Evolutionary conservation across 2,797 vertebrate genomes (phyloP), one percentile per base, ranked within the genome.

Genomic region (Chelmon rostratus): DNA sequence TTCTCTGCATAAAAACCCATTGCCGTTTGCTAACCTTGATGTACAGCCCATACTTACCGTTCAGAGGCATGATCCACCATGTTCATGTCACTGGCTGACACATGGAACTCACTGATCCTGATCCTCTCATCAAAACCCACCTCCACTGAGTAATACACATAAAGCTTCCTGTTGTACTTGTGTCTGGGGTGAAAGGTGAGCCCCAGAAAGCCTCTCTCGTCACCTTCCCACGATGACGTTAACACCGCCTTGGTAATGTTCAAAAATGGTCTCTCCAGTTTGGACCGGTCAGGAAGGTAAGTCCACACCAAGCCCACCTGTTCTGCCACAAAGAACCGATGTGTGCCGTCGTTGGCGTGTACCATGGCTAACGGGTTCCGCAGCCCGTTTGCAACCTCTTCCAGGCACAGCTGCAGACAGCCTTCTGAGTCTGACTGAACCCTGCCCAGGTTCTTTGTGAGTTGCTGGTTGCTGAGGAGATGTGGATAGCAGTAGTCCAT

Each of bases 211-310:
- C 98, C 98, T 9, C 98, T 95, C 90, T 99, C 98, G 0, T 99
- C 98, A 1, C 98, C 98, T 89, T 99, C 97, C 98, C 98, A 99
- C 0, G 97, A 96, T 0, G 98, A 99, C 0, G 98, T 99, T 61
- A 99, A 91, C 44, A 99, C 98, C 0, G 94, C 95, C 66, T 95
- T 87, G 0, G 95, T 97, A 84, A 99, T 94, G 87, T 99, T 99
- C 83, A 99, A 88, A 92, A 99, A 99, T 0, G 98, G 98, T 57
- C 68, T 96, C 76, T 95, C 91, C 0, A 99, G 91, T 74, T 94
- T 95, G 37, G 97, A 96, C 38, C 88, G 87, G 37, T 98, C 95
- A 0, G 96, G 96, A 40, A 99, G 96, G 91, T 97, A 99, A 11
- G 95, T 90, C 98, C 98, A 99, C 64, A 99, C 97, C 86, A 99